Evolutionary conservation across 2,888 invertebrate species (phyloP).

Genomic region (Agrotis ipsilon): DNA sequence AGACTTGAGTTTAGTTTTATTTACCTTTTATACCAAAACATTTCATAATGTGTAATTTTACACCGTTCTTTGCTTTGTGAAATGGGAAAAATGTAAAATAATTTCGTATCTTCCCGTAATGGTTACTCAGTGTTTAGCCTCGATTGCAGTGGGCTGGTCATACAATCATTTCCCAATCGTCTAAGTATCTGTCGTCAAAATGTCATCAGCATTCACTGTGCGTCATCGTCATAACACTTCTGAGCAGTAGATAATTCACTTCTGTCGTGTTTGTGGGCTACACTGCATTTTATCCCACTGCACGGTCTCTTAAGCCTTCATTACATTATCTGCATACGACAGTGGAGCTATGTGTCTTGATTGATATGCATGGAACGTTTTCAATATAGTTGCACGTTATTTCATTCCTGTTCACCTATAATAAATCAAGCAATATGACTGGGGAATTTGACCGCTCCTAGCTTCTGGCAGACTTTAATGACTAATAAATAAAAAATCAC

Average conservation of each 20-base stretch:
- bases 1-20: slow-evolving; percentile 40
- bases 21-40: slow-evolving; percentile 17
- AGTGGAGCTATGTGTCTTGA: slow-evolving; percentile 11
- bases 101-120: slow-evolving; percentile 40
- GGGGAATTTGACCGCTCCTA: background rate
- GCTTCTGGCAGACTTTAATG: background rate
- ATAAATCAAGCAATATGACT: background rate
- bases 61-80: background rate
- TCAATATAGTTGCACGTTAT: slow-evolving; percentile 25
- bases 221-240: slow-evolving; percentile 55
- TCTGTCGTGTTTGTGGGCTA: slow-evolving; percentile 57
- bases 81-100: slow-evolving; percentile 18
- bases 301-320: slow-evolving; percentile 30
- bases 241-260: slow-evolving; percentile 71
- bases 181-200: slow-evolving; percentile 70
- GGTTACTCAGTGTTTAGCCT: slow-evolving; percentile 28
- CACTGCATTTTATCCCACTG: slow-evolving; percentile 50
- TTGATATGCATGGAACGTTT: slow-evolving; percentile 22
- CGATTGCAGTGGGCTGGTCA: slow-evolving; percentile 25
- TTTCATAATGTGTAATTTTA: slow-evolving; percentile 8
- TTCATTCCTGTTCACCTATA: background rate
- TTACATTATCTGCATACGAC: slow-evolving; percentile 38
- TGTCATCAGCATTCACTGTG: slow-evolving; percentile 72
- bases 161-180: slow-evolving; percentile 57
- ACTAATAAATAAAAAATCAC: slow-evolving; percentile 14